Percentiles rank a stretch among this genome's conserved stretches.
These are phyloP conservation scores for Papilio gigon DNA, from an alignment of 2,888 invertebrate genomes.

Conservation along the genomic window DNA sequence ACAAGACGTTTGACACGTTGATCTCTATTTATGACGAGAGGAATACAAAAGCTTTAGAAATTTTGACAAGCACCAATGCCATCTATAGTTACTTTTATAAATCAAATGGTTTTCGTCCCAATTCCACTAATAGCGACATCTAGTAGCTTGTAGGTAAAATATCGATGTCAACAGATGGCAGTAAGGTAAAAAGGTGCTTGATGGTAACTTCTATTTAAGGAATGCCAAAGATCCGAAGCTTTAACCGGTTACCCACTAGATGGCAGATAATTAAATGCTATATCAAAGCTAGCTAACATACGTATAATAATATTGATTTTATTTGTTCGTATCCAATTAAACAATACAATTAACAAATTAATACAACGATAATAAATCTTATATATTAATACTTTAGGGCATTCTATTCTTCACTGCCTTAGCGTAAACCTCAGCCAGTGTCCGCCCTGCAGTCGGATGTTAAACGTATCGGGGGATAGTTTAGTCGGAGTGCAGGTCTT, in stretches of 20 bases:
- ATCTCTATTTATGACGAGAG: too few relatives aligned
- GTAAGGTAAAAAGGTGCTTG: background rate
- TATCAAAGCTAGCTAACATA: too few relatives aligned
- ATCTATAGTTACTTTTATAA: background rate
- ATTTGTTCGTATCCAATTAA: background rate
- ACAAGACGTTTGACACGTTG: too few relatives aligned
- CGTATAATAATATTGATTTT: background rate
- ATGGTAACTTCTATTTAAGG: background rate
- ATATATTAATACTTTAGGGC: background rate
- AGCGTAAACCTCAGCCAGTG: conserved; percentile 58
- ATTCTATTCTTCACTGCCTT: conserved; percentile 33
- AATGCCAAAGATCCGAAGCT: background rate
- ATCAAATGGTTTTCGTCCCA: too few relatives aligned
- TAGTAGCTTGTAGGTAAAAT: too few relatives aligned
- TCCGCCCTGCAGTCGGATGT: conserved; percentile 58
- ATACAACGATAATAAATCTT: background rate
- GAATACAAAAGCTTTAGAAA: background rate
- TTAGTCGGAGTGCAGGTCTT: conserved; percentile 57
- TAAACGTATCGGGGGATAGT: conserved; percentile 53
- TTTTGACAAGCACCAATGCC: too few relatives aligned
- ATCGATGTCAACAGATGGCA: background rate
- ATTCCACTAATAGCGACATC: too few relatives aligned
- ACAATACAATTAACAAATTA: background rate
- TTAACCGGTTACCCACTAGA: background rate
- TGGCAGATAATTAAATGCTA: background rate